Evolutionary conservation across 2,888 invertebrate genomes (phyloP).

Genomic region (Chrysodeixis includens): DNA sequence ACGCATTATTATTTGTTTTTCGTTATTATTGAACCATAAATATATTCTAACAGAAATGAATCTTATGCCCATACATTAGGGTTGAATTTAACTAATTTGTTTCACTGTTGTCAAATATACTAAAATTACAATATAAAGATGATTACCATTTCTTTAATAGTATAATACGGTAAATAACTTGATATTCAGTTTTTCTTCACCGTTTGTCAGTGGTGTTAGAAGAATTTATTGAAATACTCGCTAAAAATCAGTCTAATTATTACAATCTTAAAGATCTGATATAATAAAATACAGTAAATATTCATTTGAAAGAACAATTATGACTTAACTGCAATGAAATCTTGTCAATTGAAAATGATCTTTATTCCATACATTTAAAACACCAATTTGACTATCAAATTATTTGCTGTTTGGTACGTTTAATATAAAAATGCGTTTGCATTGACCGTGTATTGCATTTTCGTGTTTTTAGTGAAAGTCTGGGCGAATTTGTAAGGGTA

Average conservation of each 20-base stretch:
- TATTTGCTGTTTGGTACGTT: neutral
- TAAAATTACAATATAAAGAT: no score
- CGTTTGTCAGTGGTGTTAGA: no score
- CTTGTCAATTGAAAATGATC: neutral
- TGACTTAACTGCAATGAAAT: no score
- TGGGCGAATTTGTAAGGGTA: conserved; percentile 42
- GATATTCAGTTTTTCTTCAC: no score
- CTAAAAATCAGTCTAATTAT: no score
- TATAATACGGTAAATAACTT: no score
- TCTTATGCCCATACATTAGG: neutral
- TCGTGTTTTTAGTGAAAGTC: conserved; percentile 28
- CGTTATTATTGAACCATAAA: neutral
- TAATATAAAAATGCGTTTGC: neutral
- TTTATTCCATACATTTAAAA: neutral
- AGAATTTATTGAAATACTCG: no score
- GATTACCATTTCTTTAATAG: no score
- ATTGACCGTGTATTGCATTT: conserved; percentile 43
- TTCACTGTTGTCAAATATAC: no score
- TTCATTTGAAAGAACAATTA: no score
- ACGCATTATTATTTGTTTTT: neutral
- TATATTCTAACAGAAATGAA: neutral
- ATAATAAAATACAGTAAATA: no score
- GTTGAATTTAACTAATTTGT: neutral
- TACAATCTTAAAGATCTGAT: no score
- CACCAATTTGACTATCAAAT: neutral